A percentile compares a stretch with the other conserved stretches of the same genome.
phyloP scores from a whole-genome alignment of 1,140 invertebrate species.

The Panagrolaimus sp. region DNA sequence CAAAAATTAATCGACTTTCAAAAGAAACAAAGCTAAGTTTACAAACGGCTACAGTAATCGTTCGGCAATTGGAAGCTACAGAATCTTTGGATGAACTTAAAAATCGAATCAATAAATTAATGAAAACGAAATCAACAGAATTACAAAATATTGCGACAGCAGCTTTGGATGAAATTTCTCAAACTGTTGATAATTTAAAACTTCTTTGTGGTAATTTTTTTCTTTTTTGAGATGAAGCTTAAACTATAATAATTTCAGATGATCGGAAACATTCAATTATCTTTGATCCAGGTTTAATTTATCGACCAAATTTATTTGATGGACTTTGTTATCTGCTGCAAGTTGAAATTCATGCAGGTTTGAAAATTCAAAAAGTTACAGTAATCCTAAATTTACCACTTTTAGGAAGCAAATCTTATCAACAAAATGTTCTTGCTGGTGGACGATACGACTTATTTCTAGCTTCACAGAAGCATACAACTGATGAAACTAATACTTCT shows the following conservation, averaged over 20 bases:
- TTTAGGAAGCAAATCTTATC: too few species aligned
- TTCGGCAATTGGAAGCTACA: not conserved
- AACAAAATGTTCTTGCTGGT: not conserved
- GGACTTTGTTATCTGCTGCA: not conserved
- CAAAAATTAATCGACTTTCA: not conserved
- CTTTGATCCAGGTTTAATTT: slow-evolving; percentile 1
- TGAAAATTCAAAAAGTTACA: not conserved
- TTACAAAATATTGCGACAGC: not conserved
- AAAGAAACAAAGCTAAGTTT: not conserved
- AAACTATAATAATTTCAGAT: too few species aligned
- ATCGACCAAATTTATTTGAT: not conserved
- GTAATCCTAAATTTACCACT: too few species aligned
- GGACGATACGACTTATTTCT: slow-evolving; percentile 4
- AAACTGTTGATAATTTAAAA: not conserved
- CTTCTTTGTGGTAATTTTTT: not conserved
- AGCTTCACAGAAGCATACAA: not conserved
- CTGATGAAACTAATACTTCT: not conserved
- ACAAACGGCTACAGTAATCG: not conserved
- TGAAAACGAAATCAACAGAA: not conserved
- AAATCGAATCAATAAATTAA: not conserved
- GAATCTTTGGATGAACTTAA: not conserved
- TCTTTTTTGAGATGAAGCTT: too few species aligned
- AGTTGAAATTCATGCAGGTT: not conserved
- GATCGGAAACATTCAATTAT: not conserved
- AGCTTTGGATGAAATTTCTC: not conserved